These are phyloP conservation scores for Chaetodon trifasciatus DNA, from an alignment of 2,797 vertebrate species.

Conservation along the genomic window DNA sequence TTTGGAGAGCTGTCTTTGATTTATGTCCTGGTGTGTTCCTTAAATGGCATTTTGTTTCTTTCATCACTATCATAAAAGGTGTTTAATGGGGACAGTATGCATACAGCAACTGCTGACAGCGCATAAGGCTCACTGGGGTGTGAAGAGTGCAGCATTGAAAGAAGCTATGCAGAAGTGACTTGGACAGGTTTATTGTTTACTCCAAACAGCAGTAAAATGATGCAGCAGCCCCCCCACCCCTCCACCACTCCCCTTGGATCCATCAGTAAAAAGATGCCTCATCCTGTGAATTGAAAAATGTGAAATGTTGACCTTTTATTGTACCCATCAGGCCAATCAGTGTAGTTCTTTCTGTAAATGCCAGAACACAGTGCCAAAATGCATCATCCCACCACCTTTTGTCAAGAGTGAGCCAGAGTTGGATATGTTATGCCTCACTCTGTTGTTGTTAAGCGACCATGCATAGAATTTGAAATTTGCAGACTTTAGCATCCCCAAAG, in stretches of 20 bases:
- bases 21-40: constrained; percentile 49
- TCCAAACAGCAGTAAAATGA: constrained; percentile 29
- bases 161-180: constrained; percentile 15
- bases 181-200: constrained; percentile 47
- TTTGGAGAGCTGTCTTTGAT: constrained; percentile 56
- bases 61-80: constrained; percentile 65
- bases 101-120: constrained; percentile 56
- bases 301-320: constrained; percentile 64
- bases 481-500: not conserved
- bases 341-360: constrained; percentile 54
- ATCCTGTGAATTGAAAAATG: constrained; percentile 48
- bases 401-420: constrained; percentile 21
- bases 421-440: not conserved
- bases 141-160: constrained; percentile 36
- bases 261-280: constrained; percentile 42
- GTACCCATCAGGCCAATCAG: constrained; percentile 48
- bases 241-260: constrained; percentile 1
- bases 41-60: constrained; percentile 65
- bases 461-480: not conserved
- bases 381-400: constrained; percentile 21
- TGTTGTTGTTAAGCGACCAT: not conserved
- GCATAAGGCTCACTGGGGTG: constrained; percentile 38
- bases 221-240: not conserved
- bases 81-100: constrained; percentile 66
- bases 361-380: constrained; percentile 34